Conservation (phyloP, 2,888 invertebrate species). For the Dryobotodes eremita region DNA sequence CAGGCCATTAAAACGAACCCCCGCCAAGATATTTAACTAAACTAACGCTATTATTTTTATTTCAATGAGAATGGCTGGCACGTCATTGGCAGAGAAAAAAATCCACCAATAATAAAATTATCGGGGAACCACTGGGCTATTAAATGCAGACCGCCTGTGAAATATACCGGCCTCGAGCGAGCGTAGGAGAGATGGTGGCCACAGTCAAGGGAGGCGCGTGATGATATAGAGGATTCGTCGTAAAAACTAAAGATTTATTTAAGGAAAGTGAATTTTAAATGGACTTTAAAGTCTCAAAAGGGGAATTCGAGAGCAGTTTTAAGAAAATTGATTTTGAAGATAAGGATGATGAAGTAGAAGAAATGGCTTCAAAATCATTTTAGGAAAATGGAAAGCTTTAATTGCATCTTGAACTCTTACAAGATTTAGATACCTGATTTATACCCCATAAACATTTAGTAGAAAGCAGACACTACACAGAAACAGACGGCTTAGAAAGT, state of each 20-base stretch:
- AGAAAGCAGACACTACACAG: slow-evolving; percentile 11
- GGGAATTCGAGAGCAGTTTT: background rate
- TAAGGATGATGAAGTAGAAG: background rate
- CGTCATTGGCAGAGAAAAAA: slow-evolving; percentile 85
- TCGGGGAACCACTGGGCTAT: slow-evolving; percentile 87
- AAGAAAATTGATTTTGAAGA: background rate
- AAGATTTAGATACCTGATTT: slow-evolving; percentile 1
- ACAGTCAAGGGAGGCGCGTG: slow-evolving; percentile 63
- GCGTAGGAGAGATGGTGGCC: slow-evolving; percentile 62
- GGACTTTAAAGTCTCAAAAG: background rate
- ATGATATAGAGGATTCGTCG: slow-evolving; percentile 21
- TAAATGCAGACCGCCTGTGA: slow-evolving; percentile 89
- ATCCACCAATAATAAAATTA: slow-evolving; percentile 89
- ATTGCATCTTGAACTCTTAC: background rate
- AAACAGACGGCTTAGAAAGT: slow-evolving; percentile 16
- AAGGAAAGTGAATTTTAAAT: slow-evolving; percentile 14
- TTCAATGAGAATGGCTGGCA: slow-evolving; percentile 80
- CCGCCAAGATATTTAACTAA: slow-evolving; percentile 76
- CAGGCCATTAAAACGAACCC: slow-evolving; percentile 72
- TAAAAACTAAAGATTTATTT: slow-evolving; percentile 41
- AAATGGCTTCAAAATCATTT: background rate
- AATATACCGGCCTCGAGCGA: slow-evolving; percentile 83
- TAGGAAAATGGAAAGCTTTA: accelerated
- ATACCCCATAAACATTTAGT: background rate
- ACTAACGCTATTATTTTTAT: slow-evolving; percentile 82